Percentiles rank a stretch among this genome's conserved stretches.
These are phyloP conservation scores for Smithornis capensis DNA, from an alignment of 2,113 vertebrate species.

Conservation along the genomic window DNA sequence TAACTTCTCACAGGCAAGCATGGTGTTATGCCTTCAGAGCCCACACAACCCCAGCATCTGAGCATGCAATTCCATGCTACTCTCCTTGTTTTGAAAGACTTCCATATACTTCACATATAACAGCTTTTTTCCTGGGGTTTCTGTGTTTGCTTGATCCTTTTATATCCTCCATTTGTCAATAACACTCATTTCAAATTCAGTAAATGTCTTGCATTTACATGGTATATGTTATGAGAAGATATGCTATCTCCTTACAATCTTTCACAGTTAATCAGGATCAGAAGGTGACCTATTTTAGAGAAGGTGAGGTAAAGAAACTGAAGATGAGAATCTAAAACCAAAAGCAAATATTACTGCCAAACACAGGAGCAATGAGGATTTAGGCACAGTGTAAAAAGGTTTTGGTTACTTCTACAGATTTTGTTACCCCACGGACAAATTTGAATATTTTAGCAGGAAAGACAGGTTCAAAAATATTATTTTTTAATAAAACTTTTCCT, in stretches of 20 bases:
- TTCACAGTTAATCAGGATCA: conserved; percentile 3
- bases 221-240: background rate
- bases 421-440: background rate
- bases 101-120: background rate
- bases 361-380: background rate
- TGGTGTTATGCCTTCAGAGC: background rate
- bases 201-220: background rate
- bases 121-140: background rate
- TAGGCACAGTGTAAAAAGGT: background rate
- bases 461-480: background rate
- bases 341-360: background rate
- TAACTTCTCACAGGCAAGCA: background rate
- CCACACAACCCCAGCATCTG: background rate
- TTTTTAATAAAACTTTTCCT: background rate
- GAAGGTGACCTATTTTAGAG: conserved; percentile 3
- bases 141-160: background rate
- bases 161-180: background rate
- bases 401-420: background rate
- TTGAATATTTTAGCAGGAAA: background rate
- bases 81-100: background rate
- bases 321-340: background rate
- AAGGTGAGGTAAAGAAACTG: background rate
- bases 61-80: background rate
- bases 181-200: background rate
- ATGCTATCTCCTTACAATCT: background rate